phyloP scores from a whole-genome alignment of 2,888 invertebrate genomes.

The Silvanus unidentatus region DNA sequence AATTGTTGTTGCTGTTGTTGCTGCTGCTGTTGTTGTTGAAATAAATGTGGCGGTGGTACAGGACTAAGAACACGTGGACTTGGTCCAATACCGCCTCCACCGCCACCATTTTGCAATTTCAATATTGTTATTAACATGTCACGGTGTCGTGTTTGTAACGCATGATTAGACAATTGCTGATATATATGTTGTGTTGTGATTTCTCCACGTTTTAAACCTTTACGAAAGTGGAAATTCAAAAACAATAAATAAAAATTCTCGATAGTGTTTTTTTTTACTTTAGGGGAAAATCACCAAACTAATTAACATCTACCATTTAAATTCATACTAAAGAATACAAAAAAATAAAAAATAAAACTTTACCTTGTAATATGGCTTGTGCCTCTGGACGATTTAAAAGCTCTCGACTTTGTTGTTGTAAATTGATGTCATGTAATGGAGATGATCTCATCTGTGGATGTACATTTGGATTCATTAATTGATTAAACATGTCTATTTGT shows the following conservation, averaged over 20 bases:
- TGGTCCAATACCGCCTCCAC: conserved; percentile 31
- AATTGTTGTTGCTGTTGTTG: conserved; percentile 45
- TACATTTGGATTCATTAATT: conserved; percentile 36
- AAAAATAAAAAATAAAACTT: conserved; percentile 10
- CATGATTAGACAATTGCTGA: conserved; percentile 70
- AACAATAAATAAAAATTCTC: no score
- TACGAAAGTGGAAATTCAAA: not conserved
- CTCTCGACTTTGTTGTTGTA: conserved; percentile 55
- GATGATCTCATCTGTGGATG: conserved; percentile 36
- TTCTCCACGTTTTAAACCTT: conserved; percentile 71
- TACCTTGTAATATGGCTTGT: conserved; percentile 71
- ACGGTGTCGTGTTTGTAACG: conserved; percentile 66
- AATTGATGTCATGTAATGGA: conserved; percentile 47
- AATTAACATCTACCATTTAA: no score
- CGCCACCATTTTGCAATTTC: conserved; percentile 45
- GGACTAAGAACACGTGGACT: conserved; percentile 42
- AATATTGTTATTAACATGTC: conserved; percentile 65
- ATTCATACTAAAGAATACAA: not conserved
- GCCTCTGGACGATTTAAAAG: conserved; percentile 68
- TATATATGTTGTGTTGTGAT: conserved; percentile 69
- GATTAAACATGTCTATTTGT: conserved; percentile 43
- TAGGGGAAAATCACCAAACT: no score
- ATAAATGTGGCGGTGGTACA: conserved; percentile 45
- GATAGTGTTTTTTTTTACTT: no score
- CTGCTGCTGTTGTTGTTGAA: conserved; percentile 45